Conservation (phyloP, 2,113 vertebrate genomes). For the Phylloscopus whistleri region DNA sequence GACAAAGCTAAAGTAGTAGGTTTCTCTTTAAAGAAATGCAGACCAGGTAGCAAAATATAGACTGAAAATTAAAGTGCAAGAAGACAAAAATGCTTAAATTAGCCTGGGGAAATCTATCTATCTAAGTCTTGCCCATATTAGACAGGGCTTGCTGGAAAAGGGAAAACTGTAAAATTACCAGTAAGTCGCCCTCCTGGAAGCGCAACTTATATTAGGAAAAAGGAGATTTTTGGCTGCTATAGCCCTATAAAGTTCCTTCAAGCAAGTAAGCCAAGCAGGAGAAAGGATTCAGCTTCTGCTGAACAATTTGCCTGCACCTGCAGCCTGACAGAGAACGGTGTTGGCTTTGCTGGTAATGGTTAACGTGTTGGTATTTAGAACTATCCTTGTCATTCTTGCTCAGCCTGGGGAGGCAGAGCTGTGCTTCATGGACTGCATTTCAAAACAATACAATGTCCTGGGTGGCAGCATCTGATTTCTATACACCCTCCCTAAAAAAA, state of each 20-base stretch:
- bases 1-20: slow-evolving; percentile 38
- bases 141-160: background rate
- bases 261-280: background rate
- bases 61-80: slow-evolving; percentile 50
- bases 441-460: background rate
- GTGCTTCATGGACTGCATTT: background rate
- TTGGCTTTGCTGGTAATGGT: background rate
- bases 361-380: background rate
- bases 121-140: background rate
- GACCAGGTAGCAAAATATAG: slow-evolving; percentile 41
- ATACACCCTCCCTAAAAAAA: background rate
- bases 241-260: background rate
- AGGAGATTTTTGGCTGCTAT: background rate
- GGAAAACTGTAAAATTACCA: background rate
- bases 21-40: slow-evolving; percentile 41
- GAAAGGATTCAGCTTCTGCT: background rate
- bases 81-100: slow-evolving; percentile 35
- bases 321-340: background rate
- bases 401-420: background rate
- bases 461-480: background rate
- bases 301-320: background rate
- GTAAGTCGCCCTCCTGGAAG: background rate
- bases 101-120: background rate
- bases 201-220: background rate
- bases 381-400: background rate